Evolutionary conservation across 2,797 vertebrate genomes (phyloP), one percentile per base, ranked within the genome.

Genomic region (Antrozous pallidus): DNA sequence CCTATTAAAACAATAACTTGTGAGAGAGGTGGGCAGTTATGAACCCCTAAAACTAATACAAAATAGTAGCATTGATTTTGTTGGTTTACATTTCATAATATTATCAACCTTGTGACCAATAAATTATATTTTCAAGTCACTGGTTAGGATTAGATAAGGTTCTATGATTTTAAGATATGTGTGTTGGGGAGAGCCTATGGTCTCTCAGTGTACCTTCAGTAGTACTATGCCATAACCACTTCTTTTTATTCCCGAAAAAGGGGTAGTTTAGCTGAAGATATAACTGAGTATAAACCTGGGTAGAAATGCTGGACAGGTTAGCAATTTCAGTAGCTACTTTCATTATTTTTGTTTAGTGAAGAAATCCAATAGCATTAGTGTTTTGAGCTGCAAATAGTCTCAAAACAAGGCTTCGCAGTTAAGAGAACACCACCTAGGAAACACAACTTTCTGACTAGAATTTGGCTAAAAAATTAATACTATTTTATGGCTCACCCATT

Each of bases 391-490:
- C 36, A 94, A 94, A 81, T 94, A 85, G 33, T 91, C n/a, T 78
- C 84, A 94, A 87, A 95, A 20, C 3, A 78, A 94, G 24, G 4
- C 26, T 91, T 85, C 24, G 49, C 54, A 31, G 8, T 28, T 69
- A 38, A 88, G 81, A 90, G 84, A 90, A 77, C 16, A 56, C 40
- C 67, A 65, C 38, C 20, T 40, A 63, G 54, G 77, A 95, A 81
- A 94, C 33, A 75, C 40, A 96, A 84, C 80, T 91, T 95, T 90
- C 63, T 90, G 28, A 40, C 24, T 95, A 87, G 94, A 95, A 79
- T 73, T 80, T 91, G 69, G 90, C 95, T 94, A 96, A 93, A 58
- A 92, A 80, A 38, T 88, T 95, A 94, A 95, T 95, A 90, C 40
- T 56, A 49, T 88, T 96, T 96, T 95, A 96, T 92, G 78, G 75